Evolutionary conservation across 2,113 vertebrate genomes (phyloP).

Genomic region (Engraulis encrasicolus): DNA sequence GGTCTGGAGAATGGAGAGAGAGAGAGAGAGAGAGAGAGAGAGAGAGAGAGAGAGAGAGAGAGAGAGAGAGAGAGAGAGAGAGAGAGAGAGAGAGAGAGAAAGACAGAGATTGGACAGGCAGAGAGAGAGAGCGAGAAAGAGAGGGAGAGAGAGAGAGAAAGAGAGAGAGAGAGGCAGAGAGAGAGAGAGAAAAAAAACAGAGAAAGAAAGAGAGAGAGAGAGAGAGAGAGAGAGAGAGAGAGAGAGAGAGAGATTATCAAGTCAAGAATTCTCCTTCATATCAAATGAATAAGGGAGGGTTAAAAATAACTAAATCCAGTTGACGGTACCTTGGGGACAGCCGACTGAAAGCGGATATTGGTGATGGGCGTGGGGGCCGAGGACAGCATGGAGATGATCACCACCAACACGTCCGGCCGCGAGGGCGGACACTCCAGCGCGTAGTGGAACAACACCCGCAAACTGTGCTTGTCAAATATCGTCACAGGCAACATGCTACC

Average conservation of each 20-base stretch:
- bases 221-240: not conserved
- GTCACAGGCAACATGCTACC: conserved; percentile 93
- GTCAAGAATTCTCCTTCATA: too few species aligned
- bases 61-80: conserved; percentile 22
- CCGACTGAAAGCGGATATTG: conserved; percentile 94
- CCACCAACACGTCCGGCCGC: conserved; percentile 89
- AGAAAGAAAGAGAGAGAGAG: conserved; percentile 13
- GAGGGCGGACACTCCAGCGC: conserved; percentile 85
- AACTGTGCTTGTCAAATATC: conserved; percentile 91
- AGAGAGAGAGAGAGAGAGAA: not conserved
- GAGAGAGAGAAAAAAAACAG: not conserved
- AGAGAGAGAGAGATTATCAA: too few species aligned
- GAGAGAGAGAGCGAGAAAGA: too few species aligned
- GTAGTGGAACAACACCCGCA: conserved; percentile 94
- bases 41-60: not conserved
- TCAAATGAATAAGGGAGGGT: not conserved
- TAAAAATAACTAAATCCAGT: conserved; percentile 14
- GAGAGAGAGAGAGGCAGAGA: not conserved
- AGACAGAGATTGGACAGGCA: too few species aligned
- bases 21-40: conserved; percentile 10
- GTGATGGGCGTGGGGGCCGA: conserved; percentile 88
- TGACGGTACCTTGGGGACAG: conserved; percentile 96
- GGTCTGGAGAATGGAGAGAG: conserved; percentile 70
- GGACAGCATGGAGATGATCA: conserved; percentile 97
- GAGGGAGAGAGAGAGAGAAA: conserved; percentile 22